Evolutionary conservation across 2,888 invertebrate genomes (phyloP).

Genomic region (Molorchus minor): DNA sequence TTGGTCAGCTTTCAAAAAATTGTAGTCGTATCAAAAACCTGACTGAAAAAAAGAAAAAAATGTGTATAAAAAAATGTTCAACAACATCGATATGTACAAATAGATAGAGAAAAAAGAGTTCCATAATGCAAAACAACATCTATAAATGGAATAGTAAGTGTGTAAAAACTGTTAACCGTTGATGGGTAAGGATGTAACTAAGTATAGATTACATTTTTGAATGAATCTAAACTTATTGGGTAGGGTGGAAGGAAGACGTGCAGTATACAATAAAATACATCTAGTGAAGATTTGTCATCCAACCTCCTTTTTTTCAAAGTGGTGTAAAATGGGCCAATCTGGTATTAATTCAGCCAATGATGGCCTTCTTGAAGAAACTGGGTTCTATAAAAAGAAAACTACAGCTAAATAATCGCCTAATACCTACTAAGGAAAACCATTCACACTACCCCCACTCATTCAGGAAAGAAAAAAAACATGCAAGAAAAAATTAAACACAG

Average conservation of each 20-base stretch:
- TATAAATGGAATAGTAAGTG: conserved; percentile 28
- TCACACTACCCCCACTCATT: conserved; percentile 31
- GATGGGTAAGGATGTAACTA: conserved; percentile 30
- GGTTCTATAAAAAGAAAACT: conserved; percentile 63
- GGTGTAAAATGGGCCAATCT: conserved; percentile 93
- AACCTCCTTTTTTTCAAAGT: conserved; percentile 87
- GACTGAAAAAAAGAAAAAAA: conserved; percentile 50
- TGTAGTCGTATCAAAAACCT: conserved; percentile 52
- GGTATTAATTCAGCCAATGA: conserved; percentile 95
- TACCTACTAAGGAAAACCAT: conserved; percentile 31
- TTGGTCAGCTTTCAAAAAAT: conserved; percentile 53
- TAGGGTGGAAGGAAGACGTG: conserved; percentile 41
- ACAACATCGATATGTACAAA: conserved; percentile 48
- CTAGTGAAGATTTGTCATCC: conserved; percentile 63
- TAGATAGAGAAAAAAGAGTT: conserved; percentile 32
- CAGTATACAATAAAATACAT: conserved; percentile 47
- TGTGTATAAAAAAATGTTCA: conserved; percentile 29
- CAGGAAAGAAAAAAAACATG: conserved; percentile 23
- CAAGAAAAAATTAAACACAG: conserved; percentile 8
- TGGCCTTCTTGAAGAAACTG: conserved; percentile 76
- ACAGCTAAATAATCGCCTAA: conserved; percentile 53
- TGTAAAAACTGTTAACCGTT: conserved; percentile 27
- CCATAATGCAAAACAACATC: conserved; percentile 58
- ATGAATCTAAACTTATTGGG: conserved; percentile 19
- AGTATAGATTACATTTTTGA: conserved; percentile 16